Evolutionary conservation across 92 coral and sea anemone species (phyloP).

Genomic region (Zoanthus solanderi): DNA sequence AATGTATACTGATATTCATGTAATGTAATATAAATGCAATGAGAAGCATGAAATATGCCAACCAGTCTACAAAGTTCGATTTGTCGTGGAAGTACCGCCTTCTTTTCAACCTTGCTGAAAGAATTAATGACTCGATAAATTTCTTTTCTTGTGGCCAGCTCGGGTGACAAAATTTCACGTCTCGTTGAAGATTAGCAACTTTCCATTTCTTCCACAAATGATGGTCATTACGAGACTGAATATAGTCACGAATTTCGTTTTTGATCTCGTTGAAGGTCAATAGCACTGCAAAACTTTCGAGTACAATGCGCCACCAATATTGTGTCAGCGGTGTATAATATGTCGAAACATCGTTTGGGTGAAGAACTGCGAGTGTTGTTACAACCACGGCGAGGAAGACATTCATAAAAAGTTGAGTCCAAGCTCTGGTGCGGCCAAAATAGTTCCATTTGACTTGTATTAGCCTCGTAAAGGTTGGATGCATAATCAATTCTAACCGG

Average conservation of each 20-base stretch:
- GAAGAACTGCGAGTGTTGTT: slow-evolving; percentile 75
- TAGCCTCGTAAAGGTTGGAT: slow-evolving; percentile 80
- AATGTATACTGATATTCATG: slow-evolving; percentile 53
- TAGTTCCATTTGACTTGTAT: slow-evolving; percentile 85
- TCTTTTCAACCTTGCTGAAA: slow-evolving; percentile 57
- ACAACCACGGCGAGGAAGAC: slow-evolving; percentile 70
- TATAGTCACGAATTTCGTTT: slow-evolving; percentile 75
- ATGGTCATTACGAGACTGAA: slow-evolving; percentile 70
- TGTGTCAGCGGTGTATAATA: slow-evolving; percentile 69
- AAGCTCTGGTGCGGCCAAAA: slow-evolving; percentile 74
- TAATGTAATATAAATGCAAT: slow-evolving; percentile 66
- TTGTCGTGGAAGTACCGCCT: slow-evolving; percentile 75
- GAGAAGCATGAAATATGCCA: slow-evolving; percentile 76
- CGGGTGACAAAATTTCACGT: slow-evolving; percentile 82
- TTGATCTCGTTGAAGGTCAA: slow-evolving; percentile 80
- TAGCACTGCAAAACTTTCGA: slow-evolving; percentile 68
- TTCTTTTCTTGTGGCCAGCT: slow-evolving; percentile 80
- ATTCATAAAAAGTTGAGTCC: slow-evolving; percentile 76
- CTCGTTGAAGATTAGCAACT: slow-evolving; percentile 71
- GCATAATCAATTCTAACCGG: slow-evolving; percentile 78
- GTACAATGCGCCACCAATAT: slow-evolving; percentile 81
- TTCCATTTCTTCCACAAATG: slow-evolving; percentile 69
- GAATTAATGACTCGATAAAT: slow-evolving; percentile 71
- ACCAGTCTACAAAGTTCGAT: slow-evolving; percentile 86
- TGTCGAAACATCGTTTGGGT: slow-evolving; percentile 68